Evolutionary conservation across 35 echinoderm and acorn worm species (phyloP).

Genomic region (Ophiothrix spiculata): DNA sequence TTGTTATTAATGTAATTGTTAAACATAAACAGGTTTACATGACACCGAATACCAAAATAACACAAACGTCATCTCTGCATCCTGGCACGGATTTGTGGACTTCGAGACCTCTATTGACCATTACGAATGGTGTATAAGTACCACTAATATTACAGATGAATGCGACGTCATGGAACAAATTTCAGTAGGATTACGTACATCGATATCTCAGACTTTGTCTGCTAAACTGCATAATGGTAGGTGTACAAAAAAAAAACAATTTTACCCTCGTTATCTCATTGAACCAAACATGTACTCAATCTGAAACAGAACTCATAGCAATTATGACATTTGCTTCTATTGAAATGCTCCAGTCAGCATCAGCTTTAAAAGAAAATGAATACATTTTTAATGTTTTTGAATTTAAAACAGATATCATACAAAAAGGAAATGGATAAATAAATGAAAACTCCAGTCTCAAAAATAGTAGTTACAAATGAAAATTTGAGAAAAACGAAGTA

Average conservation of each 20-base stretch:
- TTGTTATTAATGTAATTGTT: background rate
- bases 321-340: too few relatives aligned
- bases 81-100: slow-evolving; percentile 28
- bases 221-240: slow-evolving; percentile 6
- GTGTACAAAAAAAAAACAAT: background rate
- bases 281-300: too few relatives aligned
- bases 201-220: background rate
- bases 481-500: too few relatives aligned
- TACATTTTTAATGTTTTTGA: too few relatives aligned
- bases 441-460: too few relatives aligned
- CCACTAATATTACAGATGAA: background rate
- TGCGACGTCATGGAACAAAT: background rate
- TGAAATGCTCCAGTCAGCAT: too few relatives aligned
- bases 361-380: too few relatives aligned
- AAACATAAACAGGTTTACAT: slow-evolving; percentile 22
- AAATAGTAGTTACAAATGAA: too few relatives aligned
- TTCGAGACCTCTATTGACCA: slow-evolving; percentile 2
- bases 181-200: background rate
- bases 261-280: background rate
- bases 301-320: too few relatives aligned
- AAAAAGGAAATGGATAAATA: too few relatives aligned
- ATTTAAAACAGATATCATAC: too few relatives aligned
- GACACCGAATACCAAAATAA: slow-evolving; percentile 42
- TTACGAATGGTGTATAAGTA: slow-evolving; percentile 16
- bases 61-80: background rate